These are phyloP conservation scores for Limnephilus rhombicus DNA, from an alignment of 2,888 invertebrate species.

Conservation along the genomic window DNA sequence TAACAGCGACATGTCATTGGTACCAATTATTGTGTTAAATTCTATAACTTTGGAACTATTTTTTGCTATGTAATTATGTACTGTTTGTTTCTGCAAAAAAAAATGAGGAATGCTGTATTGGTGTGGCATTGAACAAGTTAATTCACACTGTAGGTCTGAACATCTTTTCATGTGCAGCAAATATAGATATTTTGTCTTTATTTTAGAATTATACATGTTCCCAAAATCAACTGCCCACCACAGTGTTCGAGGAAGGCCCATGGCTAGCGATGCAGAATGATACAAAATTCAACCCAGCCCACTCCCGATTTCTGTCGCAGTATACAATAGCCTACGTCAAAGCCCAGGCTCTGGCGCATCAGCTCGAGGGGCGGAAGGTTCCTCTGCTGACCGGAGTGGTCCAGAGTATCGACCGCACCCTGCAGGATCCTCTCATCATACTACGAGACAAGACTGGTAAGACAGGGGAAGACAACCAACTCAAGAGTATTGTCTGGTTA, in stretches of 20 bases:
- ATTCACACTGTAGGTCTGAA: neutral
- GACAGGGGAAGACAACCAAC: neutral
- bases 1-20: too few species aligned
- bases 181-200: slow-evolving; percentile 28
- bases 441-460: slow-evolving; percentile 69
- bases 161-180: neutral
- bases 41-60: too few species aligned
- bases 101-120: neutral
- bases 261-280: slow-evolving; percentile 60
- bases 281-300: slow-evolving; percentile 66
- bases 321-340: slow-evolving; percentile 70
- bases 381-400: slow-evolving; percentile 70
- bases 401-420: slow-evolving; percentile 70
- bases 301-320: slow-evolving; percentile 67
- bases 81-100: too few species aligned
- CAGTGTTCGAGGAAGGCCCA: slow-evolving; percentile 61
- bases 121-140: neutral
- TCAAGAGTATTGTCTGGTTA: neutral
- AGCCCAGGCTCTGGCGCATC: slow-evolving; percentile 67
- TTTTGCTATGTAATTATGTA: too few species aligned
- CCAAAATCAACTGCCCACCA: slow-evolving; percentile 55
- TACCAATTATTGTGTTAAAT: too few species aligned
- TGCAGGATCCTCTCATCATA: slow-evolving; percentile 70
- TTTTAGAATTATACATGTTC: slow-evolving; percentile 59
- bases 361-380: slow-evolving; percentile 68